Conservation (phyloP, 92 coral and sea anemone species). For the Siderastrea radians region DNA sequence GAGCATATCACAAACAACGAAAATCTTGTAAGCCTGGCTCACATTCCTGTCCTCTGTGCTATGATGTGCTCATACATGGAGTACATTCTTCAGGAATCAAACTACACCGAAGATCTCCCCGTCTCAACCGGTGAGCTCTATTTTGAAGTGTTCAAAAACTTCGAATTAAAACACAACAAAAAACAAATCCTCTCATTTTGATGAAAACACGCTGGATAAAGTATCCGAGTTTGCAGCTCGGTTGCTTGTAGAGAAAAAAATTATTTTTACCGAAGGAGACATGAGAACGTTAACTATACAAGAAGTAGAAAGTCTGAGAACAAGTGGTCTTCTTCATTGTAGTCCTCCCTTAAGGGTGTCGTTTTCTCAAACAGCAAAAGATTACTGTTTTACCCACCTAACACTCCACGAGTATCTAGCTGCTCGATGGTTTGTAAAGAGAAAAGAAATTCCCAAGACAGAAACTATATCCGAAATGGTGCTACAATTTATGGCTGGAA, state of each 20-base stretch:
- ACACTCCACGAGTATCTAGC: slow-evolving; percentile 65
- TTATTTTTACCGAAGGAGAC: slow-evolving; percentile 27
- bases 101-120: slow-evolving; percentile 26
- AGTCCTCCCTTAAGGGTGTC: slow-evolving; percentile 45
- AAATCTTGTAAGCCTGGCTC: slow-evolving; percentile 53
- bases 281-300: slow-evolving; percentile 18
- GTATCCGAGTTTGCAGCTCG: slow-evolving; percentile 48
- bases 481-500: slow-evolving; percentile 63
- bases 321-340: slow-evolving; percentile 63
- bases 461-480: neutral
- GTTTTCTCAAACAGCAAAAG: slow-evolving; percentile 24
- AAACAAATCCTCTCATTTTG: no score
- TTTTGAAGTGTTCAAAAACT: slow-evolving; percentile 24
- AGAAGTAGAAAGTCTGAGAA: slow-evolving; percentile 28
- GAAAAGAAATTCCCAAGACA: slow-evolving; percentile 4
- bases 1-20: slow-evolving; percentile 42
- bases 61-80: slow-evolving; percentile 26
- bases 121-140: slow-evolving; percentile 40
- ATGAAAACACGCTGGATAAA: slow-evolving; percentile 36
- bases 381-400: slow-evolving; percentile 59
- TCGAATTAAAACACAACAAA: slow-evolving; percentile 29
- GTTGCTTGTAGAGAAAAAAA: slow-evolving; percentile 33
- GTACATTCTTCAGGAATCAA: neutral
- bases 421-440: slow-evolving; percentile 50
- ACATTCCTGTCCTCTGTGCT: slow-evolving; percentile 54